Evolutionary conservation across 2,797 vertebrate species (phyloP).

Genomic region (Mus spretus): DNA sequence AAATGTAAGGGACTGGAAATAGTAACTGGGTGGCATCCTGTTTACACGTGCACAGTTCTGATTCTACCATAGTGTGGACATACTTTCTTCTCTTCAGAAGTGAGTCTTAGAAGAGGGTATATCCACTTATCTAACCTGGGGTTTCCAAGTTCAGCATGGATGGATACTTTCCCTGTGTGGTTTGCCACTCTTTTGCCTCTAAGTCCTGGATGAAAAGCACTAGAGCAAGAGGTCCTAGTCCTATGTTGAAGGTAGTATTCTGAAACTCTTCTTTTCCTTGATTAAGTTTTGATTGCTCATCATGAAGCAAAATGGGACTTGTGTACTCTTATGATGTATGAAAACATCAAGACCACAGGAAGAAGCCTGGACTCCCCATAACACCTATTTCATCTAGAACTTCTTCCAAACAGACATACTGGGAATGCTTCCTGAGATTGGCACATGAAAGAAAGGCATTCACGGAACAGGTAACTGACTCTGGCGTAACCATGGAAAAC

Average conservation of each 20-base stretch:
- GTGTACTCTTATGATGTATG: not conserved
- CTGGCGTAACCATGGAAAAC: not conserved
- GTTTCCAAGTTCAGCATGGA: not conserved
- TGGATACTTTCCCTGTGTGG: not conserved
- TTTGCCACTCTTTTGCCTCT: not conserved
- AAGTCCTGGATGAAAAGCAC: not conserved
- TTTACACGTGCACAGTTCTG: not conserved
- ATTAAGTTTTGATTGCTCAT: not conserved
- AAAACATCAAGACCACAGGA: not conserved
- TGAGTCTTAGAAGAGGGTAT: not conserved
- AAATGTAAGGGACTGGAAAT: not conserved
- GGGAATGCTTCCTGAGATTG: not conserved
- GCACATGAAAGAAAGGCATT: not conserved
- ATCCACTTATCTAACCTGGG: not conserved
- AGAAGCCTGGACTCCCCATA: not conserved
- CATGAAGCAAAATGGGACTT: not conserved
- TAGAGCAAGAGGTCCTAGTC: not conserved
- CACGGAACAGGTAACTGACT: not conserved
- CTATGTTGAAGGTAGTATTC: not conserved
- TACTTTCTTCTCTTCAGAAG: fast-evolving
- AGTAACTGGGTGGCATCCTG: not conserved
- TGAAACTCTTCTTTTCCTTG: not conserved
- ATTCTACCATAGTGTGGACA: fast-evolving
- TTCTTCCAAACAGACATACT: not conserved
- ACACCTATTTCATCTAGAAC: not conserved